A percentile compares a stretch with the other conserved stretches of the same genome.
Evolutionary conservation across 2,888 invertebrate species (phyloP).

Genomic region (Pelosia muscerda): DNA sequence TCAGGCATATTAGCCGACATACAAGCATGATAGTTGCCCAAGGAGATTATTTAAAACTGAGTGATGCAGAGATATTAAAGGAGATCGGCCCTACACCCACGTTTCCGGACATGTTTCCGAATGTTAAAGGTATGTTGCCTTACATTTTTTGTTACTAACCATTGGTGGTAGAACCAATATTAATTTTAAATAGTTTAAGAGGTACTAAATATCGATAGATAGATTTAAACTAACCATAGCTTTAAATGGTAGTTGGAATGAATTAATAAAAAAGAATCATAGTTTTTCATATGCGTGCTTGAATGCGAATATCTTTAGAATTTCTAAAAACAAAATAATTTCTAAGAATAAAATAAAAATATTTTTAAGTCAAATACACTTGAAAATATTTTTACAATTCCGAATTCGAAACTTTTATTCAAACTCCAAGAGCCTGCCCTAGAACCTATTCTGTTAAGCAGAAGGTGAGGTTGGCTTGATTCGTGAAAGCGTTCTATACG

Average conservation of each 20-base stretch:
- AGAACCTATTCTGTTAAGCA: no score
- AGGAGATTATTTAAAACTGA: slow-evolving; percentile 47
- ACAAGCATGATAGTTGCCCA: slow-evolving; percentile 47
- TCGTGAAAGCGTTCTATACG: no score
- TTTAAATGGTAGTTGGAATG: no score
- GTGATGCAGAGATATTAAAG: slow-evolving; percentile 52
- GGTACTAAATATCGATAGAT: neutral
- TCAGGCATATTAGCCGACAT: slow-evolving; percentile 67
- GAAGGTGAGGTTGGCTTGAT: no score
- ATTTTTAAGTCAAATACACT: no score
- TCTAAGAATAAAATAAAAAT: no score
- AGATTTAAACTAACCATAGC: neutral
- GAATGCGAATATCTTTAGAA: neutral
- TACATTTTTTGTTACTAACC: neutral
- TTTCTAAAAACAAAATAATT: no score
- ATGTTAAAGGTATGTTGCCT: slow-evolving; percentile 40
- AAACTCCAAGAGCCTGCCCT: no score
- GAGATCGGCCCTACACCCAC: slow-evolving; percentile 62
- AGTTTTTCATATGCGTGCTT: neutral
- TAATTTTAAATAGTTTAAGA: neutral
- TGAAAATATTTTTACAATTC: no score
- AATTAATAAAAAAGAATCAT: no score
- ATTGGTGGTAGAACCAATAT: neutral
- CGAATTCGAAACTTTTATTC: no score
- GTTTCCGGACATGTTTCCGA: slow-evolving; percentile 53